Evolutionary conservation across 1,140 invertebrate species (phyloP).

Genomic region (Sarcophaga peregrina): DNA sequence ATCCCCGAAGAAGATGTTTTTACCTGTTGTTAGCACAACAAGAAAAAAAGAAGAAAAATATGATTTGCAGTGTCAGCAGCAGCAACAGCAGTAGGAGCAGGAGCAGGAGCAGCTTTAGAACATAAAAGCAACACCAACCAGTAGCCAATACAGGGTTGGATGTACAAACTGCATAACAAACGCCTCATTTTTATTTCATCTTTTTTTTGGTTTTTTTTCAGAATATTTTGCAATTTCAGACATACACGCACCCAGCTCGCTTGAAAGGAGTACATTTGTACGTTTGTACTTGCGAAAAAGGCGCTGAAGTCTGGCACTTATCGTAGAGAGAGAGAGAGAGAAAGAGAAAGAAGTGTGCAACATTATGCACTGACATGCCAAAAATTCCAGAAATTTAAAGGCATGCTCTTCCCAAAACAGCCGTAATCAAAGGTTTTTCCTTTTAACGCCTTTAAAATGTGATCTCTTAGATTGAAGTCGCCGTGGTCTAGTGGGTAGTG

Average conservation of each 20-base stretch:
- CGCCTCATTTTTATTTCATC: not conserved
- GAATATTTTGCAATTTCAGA: not conserved
- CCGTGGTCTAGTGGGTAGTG: too few species aligned
- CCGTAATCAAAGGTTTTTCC: too few species aligned
- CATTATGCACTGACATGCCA: too few species aligned
- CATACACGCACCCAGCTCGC: not conserved
- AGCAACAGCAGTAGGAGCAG: not conserved
- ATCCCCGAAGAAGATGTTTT: not conserved
- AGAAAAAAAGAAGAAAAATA: not conserved
- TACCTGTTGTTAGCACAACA: slow-evolving; percentile 8
- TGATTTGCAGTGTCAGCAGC: not conserved
- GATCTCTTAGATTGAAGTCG: too few species aligned
- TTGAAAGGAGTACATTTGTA: not conserved
- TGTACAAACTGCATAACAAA: slow-evolving; percentile 31
- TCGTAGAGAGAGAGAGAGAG: too few species aligned
- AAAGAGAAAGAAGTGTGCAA: not conserved
- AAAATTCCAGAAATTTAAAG: not conserved
- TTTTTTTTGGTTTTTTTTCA: not conserved
- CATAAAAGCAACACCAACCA: slow-evolving; percentile 25
- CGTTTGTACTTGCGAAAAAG: not conserved
- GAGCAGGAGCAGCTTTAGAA: slow-evolving; percentile 19
- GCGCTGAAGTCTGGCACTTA: slow-evolving; percentile 35
- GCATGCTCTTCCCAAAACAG: too few species aligned
- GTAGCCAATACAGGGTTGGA: slow-evolving; percentile 34
- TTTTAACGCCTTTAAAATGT: too few species aligned